Percentiles rank a stretch among this genome's conserved stretches.
These are phyloP conservation scores for Prunella fulvescens DNA, from an alignment of 2,113 vertebrate species.

Conservation along the genomic window DNA sequence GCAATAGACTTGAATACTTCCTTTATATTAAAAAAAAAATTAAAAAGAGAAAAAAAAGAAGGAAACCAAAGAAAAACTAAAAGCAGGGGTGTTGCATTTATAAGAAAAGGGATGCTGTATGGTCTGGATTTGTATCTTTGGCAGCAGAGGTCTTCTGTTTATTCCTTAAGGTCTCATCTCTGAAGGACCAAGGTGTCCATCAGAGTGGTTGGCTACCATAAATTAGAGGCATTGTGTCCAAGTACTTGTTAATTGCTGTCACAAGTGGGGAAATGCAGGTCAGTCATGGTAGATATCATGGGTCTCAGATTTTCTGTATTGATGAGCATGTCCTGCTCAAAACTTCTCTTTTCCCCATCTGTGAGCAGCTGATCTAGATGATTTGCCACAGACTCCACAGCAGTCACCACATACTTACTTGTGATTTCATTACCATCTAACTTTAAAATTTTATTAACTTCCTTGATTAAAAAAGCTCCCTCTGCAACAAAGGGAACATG, in stretches of 20 bases:
- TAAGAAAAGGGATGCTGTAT: not conserved
- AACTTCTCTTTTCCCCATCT: not conserved
- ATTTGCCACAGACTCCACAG: not conserved
- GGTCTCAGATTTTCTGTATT: not conserved
- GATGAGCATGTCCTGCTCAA: not conserved
- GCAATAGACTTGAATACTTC: not conserved
- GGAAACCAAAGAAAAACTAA: not conserved
- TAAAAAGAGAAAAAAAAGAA: not conserved
- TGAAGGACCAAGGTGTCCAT: not conserved
- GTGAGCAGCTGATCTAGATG: not conserved
- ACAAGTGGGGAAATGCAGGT: not conserved
- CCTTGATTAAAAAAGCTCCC: not conserved
- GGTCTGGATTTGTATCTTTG: not conserved
- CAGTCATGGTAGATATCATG: not conserved
- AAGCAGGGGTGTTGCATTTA: not conserved
- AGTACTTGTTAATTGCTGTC: not conserved
- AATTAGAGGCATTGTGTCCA: not conserved
- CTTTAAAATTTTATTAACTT: not conserved
- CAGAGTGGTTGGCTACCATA: not conserved
- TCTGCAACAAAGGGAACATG: not conserved
- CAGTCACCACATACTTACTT: not conserved
- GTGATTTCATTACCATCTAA: not conserved
- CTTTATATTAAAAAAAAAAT: not conserved
- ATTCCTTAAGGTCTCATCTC: not conserved
- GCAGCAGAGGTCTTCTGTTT: not conserved